Conservation (phyloP, 2,888 invertebrate species). For the Apodemia zela region DNA sequence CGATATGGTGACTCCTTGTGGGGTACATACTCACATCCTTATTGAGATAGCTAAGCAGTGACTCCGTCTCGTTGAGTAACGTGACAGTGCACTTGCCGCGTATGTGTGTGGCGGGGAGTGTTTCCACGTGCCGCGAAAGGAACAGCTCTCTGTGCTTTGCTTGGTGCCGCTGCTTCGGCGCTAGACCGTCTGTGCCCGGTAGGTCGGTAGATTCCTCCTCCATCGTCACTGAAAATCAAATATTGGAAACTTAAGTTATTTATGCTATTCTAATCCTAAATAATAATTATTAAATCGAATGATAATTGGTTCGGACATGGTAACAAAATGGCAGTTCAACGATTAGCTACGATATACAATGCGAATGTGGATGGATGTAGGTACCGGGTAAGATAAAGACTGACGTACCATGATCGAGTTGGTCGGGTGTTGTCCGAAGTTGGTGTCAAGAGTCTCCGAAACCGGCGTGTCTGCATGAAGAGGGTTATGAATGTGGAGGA, state of each 20-base stretch:
- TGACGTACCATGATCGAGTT: too few relatives aligned
- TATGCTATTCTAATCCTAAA: too few relatives aligned
- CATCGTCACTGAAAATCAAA: slow-evolving; percentile 80
- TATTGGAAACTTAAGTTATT: neutral
- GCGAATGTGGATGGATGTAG: too few relatives aligned
- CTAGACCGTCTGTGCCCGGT: slow-evolving; percentile 83
- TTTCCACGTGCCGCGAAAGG: slow-evolving; percentile 98
- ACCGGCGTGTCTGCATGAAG: too few relatives aligned
- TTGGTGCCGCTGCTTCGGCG: slow-evolving; percentile 94
- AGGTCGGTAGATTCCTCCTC: slow-evolving; percentile 83
- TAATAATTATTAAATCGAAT: too few relatives aligned
- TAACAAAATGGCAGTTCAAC: too few relatives aligned
- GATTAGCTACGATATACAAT: too few relatives aligned
- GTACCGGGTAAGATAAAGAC: too few relatives aligned
- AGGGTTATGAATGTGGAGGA: too few relatives aligned
- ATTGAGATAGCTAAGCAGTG: slow-evolving; percentile 96
- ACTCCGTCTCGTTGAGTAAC: slow-evolving; percentile 99
- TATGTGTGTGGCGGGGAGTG: slow-evolving; percentile 98
- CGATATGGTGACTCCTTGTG: slow-evolving; percentile 19
- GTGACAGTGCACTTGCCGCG: slow-evolving; percentile 99
- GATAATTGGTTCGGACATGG: too few relatives aligned
- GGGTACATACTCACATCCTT: slow-evolving; percentile 90
- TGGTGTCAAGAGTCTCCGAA: too few relatives aligned
- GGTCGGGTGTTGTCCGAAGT: too few relatives aligned
- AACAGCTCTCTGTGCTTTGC: slow-evolving; percentile 99